A percentile compares a stretch with the other conserved stretches of the same genome.
phyloP scores from a whole-genome alignment of 2,888 invertebrate species.

The Chelonus formosanus region DNA sequence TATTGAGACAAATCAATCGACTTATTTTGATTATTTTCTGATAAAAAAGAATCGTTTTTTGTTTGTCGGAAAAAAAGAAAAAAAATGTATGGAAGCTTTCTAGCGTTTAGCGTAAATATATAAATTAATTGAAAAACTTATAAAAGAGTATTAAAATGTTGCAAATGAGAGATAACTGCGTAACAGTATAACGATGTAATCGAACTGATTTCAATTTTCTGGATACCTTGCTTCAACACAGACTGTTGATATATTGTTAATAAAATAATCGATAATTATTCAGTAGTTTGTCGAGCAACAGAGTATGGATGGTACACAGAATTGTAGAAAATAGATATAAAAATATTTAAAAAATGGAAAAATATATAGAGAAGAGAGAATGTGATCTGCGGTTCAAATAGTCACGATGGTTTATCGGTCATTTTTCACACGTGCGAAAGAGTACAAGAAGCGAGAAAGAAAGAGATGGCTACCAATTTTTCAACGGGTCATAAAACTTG shows the following conservation, averaged over 20 bases:
- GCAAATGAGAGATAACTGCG: not conserved
- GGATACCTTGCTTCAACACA: slow-evolving; percentile 51
- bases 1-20: too few relatives aligned
- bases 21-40: too few relatives aligned
- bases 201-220: slow-evolving; percentile 54
- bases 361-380: slow-evolving; percentile 1
- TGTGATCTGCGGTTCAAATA: slow-evolving; percentile 17
- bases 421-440: slow-evolving; percentile 49
- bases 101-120: too few relatives aligned
- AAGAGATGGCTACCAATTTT: slow-evolving; percentile 51
- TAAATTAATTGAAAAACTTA: not conserved
- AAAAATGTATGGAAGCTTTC: too few relatives aligned
- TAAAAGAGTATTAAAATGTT: not conserved
- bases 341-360: not conserved
- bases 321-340: slow-evolving; percentile 10
- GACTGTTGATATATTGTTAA: slow-evolving; percentile 44
- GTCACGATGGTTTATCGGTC: slow-evolving; percentile 44
- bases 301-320: slow-evolving; percentile 13
- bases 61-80: too few relatives aligned
- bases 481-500: slow-evolving; percentile 54
- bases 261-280: slow-evolving; percentile 54
- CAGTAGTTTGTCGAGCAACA: slow-evolving; percentile 51
- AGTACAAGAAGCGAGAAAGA: slow-evolving; percentile 14
- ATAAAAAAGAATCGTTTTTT: too few relatives aligned
- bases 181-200: slow-evolving; percentile 39